Evolutionary conservation across 30 jellyfish, hydroid and myxozoan genomes (phyloP).

Genomic region (Aurelia sp.): DNA sequence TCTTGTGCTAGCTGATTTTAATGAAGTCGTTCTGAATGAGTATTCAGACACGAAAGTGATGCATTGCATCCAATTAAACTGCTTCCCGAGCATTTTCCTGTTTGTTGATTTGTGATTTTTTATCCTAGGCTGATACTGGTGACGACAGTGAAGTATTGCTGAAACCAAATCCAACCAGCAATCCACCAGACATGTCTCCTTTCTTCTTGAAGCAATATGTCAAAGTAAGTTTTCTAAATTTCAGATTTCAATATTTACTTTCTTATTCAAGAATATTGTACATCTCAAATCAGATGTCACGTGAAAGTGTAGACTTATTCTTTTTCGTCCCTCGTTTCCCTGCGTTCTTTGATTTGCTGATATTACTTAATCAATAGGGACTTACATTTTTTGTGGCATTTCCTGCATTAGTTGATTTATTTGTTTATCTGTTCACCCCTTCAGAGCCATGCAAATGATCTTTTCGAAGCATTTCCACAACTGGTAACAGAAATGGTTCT

Average conservation of each 20-base stretch:
- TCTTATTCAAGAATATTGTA: no score
- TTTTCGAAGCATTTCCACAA: constrained; percentile 97
- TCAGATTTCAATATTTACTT: no score
- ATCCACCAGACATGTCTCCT: constrained; percentile 95
- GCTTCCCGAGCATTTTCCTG: no score
- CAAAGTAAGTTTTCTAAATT: constrained; percentile 52
- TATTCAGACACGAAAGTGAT: no score
- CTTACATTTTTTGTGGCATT: neutral
- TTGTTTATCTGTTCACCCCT: neutral
- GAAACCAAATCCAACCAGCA: constrained; percentile 60
- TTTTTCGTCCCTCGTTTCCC: no score
- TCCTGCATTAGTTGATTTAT: constrained; percentile 1
- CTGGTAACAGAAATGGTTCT: constrained; percentile 94
- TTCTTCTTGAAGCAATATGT: constrained; percentile 97
- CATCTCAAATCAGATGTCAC: no score
- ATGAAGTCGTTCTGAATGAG: no score
- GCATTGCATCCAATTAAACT: no score
- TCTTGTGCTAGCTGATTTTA: no score
- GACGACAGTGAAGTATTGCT: constrained; percentile 68
- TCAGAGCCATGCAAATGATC: constrained; percentile 97
- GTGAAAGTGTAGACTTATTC: no score
- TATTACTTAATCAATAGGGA: no score
- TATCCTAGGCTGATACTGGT: constrained; percentile 44
- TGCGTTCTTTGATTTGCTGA: no score
- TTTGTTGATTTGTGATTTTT: neutral